A percentile compares a stretch with the other conserved stretches of the same genome.
Evolutionary conservation across 2,888 invertebrate species (phyloP).

Genomic region (Agelastica alni): DNA sequence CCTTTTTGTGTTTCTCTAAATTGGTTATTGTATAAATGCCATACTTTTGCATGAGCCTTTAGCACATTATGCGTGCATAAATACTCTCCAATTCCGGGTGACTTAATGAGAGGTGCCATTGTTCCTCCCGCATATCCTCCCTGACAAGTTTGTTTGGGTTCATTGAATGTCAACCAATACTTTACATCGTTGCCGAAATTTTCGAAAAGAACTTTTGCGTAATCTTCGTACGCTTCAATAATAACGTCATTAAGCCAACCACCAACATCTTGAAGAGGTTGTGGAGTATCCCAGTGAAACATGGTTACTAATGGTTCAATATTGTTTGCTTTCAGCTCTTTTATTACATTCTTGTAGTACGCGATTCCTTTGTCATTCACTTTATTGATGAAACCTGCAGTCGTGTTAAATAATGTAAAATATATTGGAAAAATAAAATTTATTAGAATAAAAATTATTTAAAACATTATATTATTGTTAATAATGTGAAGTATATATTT

Average conservation of each 20-base stretch:
- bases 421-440: background rate
- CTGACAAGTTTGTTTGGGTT: constrained; percentile 51
- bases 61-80: constrained; percentile 66
- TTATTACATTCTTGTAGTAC: constrained; percentile 38
- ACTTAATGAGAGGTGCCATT: constrained; percentile 49
- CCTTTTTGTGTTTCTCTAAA: constrained; percentile 47
- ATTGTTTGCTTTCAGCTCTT: constrained; percentile 57
- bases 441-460: background rate
- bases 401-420: background rate
- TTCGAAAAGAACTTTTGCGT: constrained; percentile 57
- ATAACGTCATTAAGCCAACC: background rate
- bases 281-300: constrained; percentile 36
- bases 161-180: constrained; percentile 61
- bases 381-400: constrained; percentile 63
- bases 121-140: constrained; percentile 35
- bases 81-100: constrained; percentile 62
- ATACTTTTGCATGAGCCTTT: constrained; percentile 68
- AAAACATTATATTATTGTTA: background rate
- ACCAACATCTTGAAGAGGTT: background rate
- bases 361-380: constrained; percentile 71
- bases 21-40: constrained; percentile 64
- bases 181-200: constrained; percentile 49
- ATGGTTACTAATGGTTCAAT: constrained; percentile 63
- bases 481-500: too few relatives aligned
- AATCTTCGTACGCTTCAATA: constrained; percentile 52